Evolutionary conservation across 2,888 invertebrate genomes (phyloP), one percentile per base, ranked within the genome.

Genomic region (Ochlodes sylvanus): DNA sequence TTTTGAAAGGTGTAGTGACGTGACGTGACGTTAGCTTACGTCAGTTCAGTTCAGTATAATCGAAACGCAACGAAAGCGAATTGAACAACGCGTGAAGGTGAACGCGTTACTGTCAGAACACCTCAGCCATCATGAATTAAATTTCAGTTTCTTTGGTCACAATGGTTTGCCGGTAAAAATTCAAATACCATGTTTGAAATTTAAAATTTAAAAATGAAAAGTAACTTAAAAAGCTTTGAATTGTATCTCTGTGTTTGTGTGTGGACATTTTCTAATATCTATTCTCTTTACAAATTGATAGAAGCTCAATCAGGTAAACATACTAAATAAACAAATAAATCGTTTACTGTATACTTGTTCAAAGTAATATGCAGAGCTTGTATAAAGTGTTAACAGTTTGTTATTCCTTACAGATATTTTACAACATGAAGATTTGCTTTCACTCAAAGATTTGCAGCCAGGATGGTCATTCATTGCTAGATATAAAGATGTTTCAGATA

Each of bases 401-500:
- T 54, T 12, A 7, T 34, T 5, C 6, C 21, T 86, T 86, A 15
- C 83, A 92, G 92, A 85, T 74, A 77, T 92, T 66, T 76, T 92
- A 68, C 72, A 79, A 60, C 77, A 77, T 17, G 74, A 75, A 66
- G 65, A 81, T 65, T 69, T 79, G 61, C 69, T 80, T 65, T 72
- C 78, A 47, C 73, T 90, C 44, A 79, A 76, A 71, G 95, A 95
- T 80, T 94, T 95, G 75, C 83, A 83, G 72, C 84, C 89, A 63
- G 95, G 96, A 41, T 95, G 95, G 95, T 76, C 78, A 10, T 85
- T 94, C 75, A 74, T 95, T 58, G 83, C 88, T 34, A 89, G 94
- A 75, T 93, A 92, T 71, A 94, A 94, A 87, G 97, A 97, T 88
- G 85, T 89, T 27, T 94, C 96, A 19, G 97, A 97, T 86, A 89